Evolutionary conservation across 2,113 vertebrate genomes (phyloP).

Genomic region (Bos javanicus): DNA sequence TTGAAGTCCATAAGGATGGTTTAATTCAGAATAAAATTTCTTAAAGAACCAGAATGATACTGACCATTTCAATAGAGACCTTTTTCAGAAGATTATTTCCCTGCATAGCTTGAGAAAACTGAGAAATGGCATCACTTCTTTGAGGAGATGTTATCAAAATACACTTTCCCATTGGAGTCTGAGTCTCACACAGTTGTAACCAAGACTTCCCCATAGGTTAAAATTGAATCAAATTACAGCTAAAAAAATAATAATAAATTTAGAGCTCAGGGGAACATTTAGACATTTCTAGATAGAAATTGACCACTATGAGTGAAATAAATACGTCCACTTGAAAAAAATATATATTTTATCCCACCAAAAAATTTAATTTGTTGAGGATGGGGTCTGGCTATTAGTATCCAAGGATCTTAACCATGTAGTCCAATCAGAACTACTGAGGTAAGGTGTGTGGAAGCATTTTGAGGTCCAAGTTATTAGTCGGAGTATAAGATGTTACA

Average conservation of each 20-base stretch:
- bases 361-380: neutral
- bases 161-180: neutral
- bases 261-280: neutral
- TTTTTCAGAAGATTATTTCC: neutral
- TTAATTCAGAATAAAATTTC: neutral
- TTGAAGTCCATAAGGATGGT: neutral
- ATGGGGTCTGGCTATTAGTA: neutral
- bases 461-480: neutral
- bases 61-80: neutral
- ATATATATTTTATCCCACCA: neutral
- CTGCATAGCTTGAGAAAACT: neutral
- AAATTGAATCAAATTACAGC: neutral
- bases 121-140: neutral
- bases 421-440: neutral
- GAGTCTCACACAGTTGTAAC: neutral
- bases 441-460: neutral
- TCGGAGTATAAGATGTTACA: neutral
- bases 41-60: neutral
- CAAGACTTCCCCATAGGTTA: neutral
- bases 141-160: neutral
- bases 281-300: neutral
- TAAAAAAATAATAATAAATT: neutral
- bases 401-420: neutral
- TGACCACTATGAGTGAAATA: neutral
- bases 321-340: neutral